Base-by-base conservation (phyloP, 1,140 invertebrate genomes). In the Drosophila guanche region DNA sequence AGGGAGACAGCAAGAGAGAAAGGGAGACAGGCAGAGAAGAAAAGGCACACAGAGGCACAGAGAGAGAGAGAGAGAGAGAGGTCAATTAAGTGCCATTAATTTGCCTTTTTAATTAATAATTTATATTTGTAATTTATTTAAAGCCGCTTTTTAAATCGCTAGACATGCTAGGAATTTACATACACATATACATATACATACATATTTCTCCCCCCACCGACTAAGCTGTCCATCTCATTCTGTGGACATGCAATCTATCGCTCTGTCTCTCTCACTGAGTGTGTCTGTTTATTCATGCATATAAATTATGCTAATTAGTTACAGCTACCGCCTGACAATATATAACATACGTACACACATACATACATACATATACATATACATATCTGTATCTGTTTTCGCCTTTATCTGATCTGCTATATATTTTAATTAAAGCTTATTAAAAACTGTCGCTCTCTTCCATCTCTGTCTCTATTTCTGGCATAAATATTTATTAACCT, bases 271-370 rank as follows among this genome's bases (percentile, higher is more conserved):
- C 54, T 73, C 52, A 47, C 27, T 16, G 23, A 25, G 48, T n/a
- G 22, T 33, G 27, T 3, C 59, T 22, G 71, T 42, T 61, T 72
- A 76, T 66, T 80, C 76, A 62, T 77, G 83, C 83, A 78, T 78
- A 78, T 73, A 65, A 88, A 86, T 88, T 75, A 86, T 88, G 81
- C 59, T 86, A 86, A 86, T 88, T 86, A 81, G 81, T 86, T 86
- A 81, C 81, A 86, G 70, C 70, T 59, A 50, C 40, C 37, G 63
- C 66, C 45, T 56, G 66, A 68, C 66, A 69, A 56, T 68, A 56
- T 69, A 56, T 56, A 68, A 56, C 61, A 65, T 65, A 52, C 27
- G 27, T 66, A 10, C 12, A 25, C 8, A 46, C 29, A 65, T 50
- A 48, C 10, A 54, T 7, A 23, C 7, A 42, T 7, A 59, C 57